Base-by-base conservation (phyloP, 2,797 vertebrate genomes). In the Gallinago stenura region DNA sequence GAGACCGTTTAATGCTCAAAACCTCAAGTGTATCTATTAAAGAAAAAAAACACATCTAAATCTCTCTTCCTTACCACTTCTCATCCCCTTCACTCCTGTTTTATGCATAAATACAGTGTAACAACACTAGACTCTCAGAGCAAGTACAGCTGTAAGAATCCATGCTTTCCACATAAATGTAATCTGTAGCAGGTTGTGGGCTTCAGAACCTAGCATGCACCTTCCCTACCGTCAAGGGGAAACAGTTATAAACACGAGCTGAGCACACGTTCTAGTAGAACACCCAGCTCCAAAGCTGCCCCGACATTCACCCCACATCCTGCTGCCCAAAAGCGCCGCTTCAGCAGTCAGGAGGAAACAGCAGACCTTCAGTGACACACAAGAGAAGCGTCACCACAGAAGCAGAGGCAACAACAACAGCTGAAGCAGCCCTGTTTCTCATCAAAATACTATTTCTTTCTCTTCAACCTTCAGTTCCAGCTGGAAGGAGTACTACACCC, bases 221-320 rank as follows among this genome's bases (percentile, higher is more conserved):
- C 37, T 65, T 65, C 41, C 37, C 71, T 31, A 2, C 53, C 10
- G 3, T 1, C n/a, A 65, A 41, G n/a, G 16, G 15, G 11, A 66
- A 88, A 58, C 3, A 46, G 45, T 11, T 60, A 75, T 15, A 24
- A 26, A 66, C 31, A 12, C 2, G 0, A 22, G 22, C 50, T 46
- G 50, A 35, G 25, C 33, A 57, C 21, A 2, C 5, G 2, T 15
- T 48, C 10, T 0, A 16, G 6, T 0, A 35, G 13, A 53, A 54
- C 0, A 33, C 17, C 57, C 19, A 70, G 46, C 28, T 41, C 50
- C 50, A 76, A 41, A 71, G 26, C 30, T 83, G 61, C 57, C 26
- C 51, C 3, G 3, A 51, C 8, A 3, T 6, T 33, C 12, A 20
- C 18, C 12, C 35, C 25, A 7, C 3, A 1, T 10, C 54, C 51